Percentiles rank a stretch among this genome's conserved stretches.
phyloP scores from a whole-genome alignment of 2,888 invertebrate species.

The Pediacus dermestoides region DNA sequence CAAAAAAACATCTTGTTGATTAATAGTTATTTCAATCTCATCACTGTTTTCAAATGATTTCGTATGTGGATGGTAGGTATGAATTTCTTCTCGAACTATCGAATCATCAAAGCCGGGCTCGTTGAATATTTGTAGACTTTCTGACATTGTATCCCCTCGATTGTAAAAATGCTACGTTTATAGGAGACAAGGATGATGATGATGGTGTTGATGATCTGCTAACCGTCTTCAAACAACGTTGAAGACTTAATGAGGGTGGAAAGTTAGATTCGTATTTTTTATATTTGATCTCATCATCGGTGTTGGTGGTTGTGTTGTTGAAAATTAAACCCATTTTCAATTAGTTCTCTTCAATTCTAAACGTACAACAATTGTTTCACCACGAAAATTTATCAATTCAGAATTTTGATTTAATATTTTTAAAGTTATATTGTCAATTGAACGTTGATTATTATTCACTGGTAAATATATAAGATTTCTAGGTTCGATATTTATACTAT shows the following conservation, averaged over 20 bases:
- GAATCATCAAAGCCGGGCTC: slow-evolving; percentile 14
- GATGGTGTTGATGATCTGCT: too few species aligned
- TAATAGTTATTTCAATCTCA: slow-evolving; percentile 21
- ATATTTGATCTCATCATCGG: too few species aligned
- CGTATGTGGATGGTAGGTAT: slow-evolving; percentile 19
- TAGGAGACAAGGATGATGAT: background rate
- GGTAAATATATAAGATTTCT: slow-evolving; percentile 18
- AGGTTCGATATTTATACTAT: slow-evolving; percentile 3
- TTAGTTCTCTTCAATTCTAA: slow-evolving; percentile 3
- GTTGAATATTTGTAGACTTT: background rate
- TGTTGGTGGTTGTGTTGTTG: too few species aligned
- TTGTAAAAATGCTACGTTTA: background rate
- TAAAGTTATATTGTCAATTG: slow-evolving; percentile 1
- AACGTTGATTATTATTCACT: background rate
- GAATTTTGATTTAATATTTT: slow-evolving; percentile 10
- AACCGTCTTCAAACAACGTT: background rate
- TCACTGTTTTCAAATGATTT: slow-evolving; percentile 28
- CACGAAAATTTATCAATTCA: slow-evolving; percentile 11
- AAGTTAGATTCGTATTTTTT: background rate
- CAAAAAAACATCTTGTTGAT: slow-evolving; percentile 21
- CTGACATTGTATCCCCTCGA: background rate
- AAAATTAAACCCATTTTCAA: background rate
- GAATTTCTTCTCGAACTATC: slow-evolving; percentile 14
- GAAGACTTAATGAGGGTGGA: background rate
- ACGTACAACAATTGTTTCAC: background rate